Conservation (phyloP, 2,888 invertebrate species). For the Thelaira solivaga region DNA sequence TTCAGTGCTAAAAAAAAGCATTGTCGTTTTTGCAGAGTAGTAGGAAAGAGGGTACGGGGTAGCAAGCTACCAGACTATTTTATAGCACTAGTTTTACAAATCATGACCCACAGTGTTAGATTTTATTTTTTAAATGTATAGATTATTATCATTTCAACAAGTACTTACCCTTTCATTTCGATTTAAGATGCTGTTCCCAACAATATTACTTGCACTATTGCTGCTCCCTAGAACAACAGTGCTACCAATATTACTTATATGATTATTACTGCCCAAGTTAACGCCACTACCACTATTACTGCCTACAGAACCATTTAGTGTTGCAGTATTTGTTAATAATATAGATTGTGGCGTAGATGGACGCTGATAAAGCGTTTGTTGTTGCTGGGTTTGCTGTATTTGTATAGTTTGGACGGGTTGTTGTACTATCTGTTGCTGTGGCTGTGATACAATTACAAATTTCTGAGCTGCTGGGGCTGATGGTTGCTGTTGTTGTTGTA, state of each 20-base stretch:
- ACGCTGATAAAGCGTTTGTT: slow-evolving; percentile 65
- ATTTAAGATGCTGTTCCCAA: slow-evolving; percentile 55
- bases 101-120: slow-evolving; percentile 13
- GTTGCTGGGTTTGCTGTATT: slow-evolving; percentile 52
- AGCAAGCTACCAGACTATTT: too few relatives aligned
- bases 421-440: slow-evolving; percentile 61
- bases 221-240: slow-evolving; percentile 54
- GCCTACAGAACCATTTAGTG: slow-evolving; percentile 51
- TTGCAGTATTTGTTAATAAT: slow-evolving; percentile 55
- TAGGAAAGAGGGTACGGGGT: too few relatives aligned
- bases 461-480: slow-evolving; percentile 67
- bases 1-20: too few relatives aligned
- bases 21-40: too few relatives aligned
- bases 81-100: background rate
- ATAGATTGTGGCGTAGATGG: slow-evolving; percentile 68
- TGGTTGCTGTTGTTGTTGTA: slow-evolving; percentile 56
- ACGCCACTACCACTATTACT: slow-evolving; percentile 34
- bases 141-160: slow-evolving; percentile 14
- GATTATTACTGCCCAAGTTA: slow-evolving; percentile 29
- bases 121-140: too few relatives aligned
- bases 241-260: slow-evolving; percentile 48
- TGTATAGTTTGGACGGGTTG: slow-evolving; percentile 65
- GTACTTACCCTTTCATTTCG: slow-evolving; percentile 63
- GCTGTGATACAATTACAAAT: slow-evolving; percentile 74
- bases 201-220: slow-evolving; percentile 30